Evolutionary conservation across 2,113 vertebrate genomes (phyloP).

Genomic region (Myxocyprinus asiaticus): DNA sequence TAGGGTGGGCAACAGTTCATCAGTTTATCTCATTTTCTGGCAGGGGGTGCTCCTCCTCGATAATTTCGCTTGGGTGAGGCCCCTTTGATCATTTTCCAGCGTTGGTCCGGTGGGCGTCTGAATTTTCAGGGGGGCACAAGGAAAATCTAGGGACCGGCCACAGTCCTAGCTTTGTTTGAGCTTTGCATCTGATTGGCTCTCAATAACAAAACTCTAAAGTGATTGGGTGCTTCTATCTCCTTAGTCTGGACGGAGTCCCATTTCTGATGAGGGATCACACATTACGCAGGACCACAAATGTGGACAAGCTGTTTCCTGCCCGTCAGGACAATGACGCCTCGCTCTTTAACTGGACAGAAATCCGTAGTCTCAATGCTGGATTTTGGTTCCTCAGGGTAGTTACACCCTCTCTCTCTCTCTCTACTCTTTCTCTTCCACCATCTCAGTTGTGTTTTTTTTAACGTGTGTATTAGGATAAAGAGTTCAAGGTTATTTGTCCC

Average conservation of each 20-base stretch:
- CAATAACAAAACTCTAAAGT: background rate
- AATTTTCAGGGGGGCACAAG: no score
- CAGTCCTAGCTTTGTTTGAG: no score
- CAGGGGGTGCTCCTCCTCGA: no score
- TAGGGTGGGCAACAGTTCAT: no score
- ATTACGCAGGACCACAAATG: slow-evolving; percentile 87
- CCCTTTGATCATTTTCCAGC: no score
- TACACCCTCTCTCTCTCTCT: background rate
- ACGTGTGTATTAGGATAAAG: no score
- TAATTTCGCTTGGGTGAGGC: no score
- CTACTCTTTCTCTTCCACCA: background rate
- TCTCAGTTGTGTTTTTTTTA: no score
- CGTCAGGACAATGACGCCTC: slow-evolving; percentile 78
- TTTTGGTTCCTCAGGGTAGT: slow-evolving; percentile 91
- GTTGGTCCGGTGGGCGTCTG: no score
- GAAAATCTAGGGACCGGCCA: no score
- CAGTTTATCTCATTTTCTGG: no score
- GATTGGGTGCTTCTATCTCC: background rate
- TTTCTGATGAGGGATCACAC: slow-evolving; percentile 91
- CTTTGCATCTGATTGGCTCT: background rate
- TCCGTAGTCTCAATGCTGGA: slow-evolving; percentile 89
- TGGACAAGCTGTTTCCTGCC: slow-evolving; percentile 79
- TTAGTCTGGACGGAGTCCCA: slow-evolving; percentile 88
- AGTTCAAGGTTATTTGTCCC: background rate
- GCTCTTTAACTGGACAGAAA: slow-evolving; percentile 92